A percentile compares a stretch with the other conserved stretches of the same genome.
phyloP scores from a whole-genome alignment of 37 sponge, comb jelly and placozoan species.

The Eunapius fragilis region DNA sequence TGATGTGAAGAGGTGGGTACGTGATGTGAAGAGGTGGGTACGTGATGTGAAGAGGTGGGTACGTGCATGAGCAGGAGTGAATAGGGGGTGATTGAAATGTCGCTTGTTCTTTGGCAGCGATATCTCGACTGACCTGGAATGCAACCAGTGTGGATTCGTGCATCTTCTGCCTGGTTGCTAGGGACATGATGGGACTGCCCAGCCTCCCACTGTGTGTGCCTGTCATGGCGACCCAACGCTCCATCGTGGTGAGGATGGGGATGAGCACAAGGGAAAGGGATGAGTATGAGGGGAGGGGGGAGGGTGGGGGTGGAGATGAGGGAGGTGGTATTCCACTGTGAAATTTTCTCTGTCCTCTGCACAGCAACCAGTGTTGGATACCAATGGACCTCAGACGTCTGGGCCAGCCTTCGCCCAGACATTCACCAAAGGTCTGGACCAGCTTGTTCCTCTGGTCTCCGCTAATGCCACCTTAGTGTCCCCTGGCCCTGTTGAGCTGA shows the following conservation, averaged over 20 bases:
- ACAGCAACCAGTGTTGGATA: constrained; percentile 39
- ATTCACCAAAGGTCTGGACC: constrained; percentile 45
- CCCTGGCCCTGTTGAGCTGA: constrained; percentile 41
- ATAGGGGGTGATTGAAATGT: not conserved
- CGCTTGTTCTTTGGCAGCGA: not conserved
- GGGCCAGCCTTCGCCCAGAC: constrained; percentile 23
- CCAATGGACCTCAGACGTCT: constrained; percentile 23
- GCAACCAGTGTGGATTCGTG: constrained; percentile 22
- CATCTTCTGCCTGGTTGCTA: constrained; percentile 44
- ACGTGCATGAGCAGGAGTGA: not conserved
- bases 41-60: not conserved
- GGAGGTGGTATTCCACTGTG: not conserved
- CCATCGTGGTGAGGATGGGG: not conserved
- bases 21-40: not conserved
- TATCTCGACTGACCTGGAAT: constrained; percentile 22
- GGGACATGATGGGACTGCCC: not conserved
- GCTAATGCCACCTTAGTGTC: constrained; percentile 20
- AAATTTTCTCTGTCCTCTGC: not conserved
- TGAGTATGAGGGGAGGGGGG: not conserved
- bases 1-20: too few species aligned
- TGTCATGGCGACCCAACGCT: constrained; percentile 14
- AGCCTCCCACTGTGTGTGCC: constrained; percentile 43
- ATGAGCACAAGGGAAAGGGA: not conserved
- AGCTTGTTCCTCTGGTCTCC: constrained; percentile 41
- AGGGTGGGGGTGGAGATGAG: not conserved